phyloP scores from a whole-genome alignment of 2,113 vertebrate genomes.

The Zeus faber region DNA sequence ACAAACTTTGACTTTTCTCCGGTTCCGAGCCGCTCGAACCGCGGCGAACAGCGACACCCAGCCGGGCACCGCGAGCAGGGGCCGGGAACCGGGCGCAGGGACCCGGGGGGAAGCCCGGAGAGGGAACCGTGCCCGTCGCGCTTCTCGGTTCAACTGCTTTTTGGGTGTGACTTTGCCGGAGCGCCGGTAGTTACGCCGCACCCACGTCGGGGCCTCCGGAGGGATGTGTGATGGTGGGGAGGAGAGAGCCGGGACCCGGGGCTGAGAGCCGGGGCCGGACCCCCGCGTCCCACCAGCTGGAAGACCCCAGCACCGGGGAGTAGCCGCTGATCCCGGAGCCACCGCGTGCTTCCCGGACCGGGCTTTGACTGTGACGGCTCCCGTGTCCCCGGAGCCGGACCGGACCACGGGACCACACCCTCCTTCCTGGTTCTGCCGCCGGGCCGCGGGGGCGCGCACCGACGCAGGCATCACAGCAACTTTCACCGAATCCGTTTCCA shows the following conservation, averaged over 20 bases:
- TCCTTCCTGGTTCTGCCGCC: conserved; percentile 75
- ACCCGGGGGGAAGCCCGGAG: conserved; percentile 63
- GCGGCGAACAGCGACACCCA: too few species aligned
- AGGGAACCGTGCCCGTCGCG: conserved; percentile 22
- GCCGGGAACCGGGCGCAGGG: not conserved
- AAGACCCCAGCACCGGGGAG: not conserved
- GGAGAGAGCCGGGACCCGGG: conserved; percentile 26
- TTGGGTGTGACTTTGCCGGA: conserved; percentile 46
- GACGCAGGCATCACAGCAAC: not conserved
- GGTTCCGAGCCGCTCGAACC: too few species aligned
- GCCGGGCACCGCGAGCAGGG: too few species aligned
- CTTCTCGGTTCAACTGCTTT: conserved; percentile 15
- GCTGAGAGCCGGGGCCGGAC: not conserved
- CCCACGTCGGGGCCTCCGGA: conserved; percentile 58
- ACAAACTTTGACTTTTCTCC: not conserved
- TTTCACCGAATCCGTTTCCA: conserved; percentile 25
- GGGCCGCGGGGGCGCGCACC: conserved; percentile 62
- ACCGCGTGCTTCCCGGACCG: not conserved
- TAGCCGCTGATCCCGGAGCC: not conserved
- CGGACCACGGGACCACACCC: conserved; percentile 75
- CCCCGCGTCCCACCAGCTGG: too few species aligned
- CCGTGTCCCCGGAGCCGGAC: conserved; percentile 21
- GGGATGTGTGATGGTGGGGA: conserved; percentile 69
- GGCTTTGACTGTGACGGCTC: too few species aligned
- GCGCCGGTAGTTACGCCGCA: conserved; percentile 58